Conservation (phyloP, 1,140 invertebrate species). For the Achroia grisella region DNA sequence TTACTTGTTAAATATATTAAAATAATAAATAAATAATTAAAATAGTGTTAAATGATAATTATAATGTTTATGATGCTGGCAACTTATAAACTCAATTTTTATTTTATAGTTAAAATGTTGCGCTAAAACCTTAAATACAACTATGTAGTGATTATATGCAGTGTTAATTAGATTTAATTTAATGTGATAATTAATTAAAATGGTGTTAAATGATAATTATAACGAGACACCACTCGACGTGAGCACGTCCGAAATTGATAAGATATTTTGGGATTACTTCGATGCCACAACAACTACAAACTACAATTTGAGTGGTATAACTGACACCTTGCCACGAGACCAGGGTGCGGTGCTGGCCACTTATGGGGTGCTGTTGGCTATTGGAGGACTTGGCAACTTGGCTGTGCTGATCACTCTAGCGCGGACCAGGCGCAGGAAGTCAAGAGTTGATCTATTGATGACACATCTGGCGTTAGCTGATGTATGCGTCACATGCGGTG, state of each 20-base stretch:
- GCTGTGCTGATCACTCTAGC: slow-evolving; percentile 82
- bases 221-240: background rate
- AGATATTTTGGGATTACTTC: slow-evolving; percentile 45
- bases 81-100: too few species aligned
- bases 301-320: slow-evolving; percentile 18
- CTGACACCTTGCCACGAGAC: slow-evolving; percentile 24
- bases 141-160: background rate
- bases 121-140: background rate
- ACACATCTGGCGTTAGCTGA: slow-evolving; percentile 86
- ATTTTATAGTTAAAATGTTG: background rate
- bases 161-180: background rate
- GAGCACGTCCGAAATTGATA: slow-evolving; percentile 29
- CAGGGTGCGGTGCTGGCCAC: slow-evolving; percentile 36
- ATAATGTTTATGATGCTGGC: too few species aligned
- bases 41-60: slow-evolving; percentile 6
- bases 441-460: slow-evolving; percentile 84
- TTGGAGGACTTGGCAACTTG: slow-evolving; percentile 75
- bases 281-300: slow-evolving; percentile 14
- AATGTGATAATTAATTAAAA: background rate
- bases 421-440: slow-evolving; percentile 78
- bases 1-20: too few species aligned
- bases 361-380: slow-evolving; percentile 76
- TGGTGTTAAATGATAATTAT: slow-evolving; percentile 6
- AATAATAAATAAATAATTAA: background rate
- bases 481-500: slow-evolving; percentile 85